phyloP scores from a whole-genome alignment of 1,140 invertebrate species.

The Plectrocnemia conspersa region DNA sequence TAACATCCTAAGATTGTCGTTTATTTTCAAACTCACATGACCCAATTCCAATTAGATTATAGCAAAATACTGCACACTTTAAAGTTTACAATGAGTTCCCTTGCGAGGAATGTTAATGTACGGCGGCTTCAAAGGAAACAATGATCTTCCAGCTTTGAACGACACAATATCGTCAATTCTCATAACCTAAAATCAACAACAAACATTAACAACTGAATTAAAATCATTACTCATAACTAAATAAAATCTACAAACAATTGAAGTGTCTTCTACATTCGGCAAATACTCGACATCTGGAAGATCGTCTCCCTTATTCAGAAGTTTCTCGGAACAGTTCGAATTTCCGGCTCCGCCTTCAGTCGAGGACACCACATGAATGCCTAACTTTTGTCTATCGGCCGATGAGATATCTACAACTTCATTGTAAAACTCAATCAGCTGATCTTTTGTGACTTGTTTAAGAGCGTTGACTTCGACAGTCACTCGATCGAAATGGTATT shows the following conservation, averaged over 20 bases:
- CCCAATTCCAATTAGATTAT: no score
- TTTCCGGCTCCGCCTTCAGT: slow-evolving; percentile 56
- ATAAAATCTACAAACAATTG: no score
- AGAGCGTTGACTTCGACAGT: slow-evolving; percentile 80
- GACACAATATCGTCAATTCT: slow-evolving; percentile 42
- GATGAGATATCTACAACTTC: slow-evolving; percentile 48
- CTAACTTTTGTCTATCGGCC: slow-evolving; percentile 56
- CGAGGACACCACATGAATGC: slow-evolving; percentile 69
- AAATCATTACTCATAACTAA: no score
- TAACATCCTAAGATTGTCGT: no score
- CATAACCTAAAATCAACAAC: slow-evolving; percentile 38
- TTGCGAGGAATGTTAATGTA: slow-evolving; percentile 40
- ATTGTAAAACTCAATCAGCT: slow-evolving; percentile 73
- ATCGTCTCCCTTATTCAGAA: no score
- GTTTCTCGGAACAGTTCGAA: background rate
- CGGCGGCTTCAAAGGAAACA: slow-evolving; percentile 39
- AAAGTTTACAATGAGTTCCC: slow-evolving; percentile 44
- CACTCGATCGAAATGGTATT: slow-evolving; percentile 89
- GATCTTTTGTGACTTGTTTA: slow-evolving; percentile 70
- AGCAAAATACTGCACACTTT: no score
- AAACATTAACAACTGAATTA: slow-evolving; percentile 5
- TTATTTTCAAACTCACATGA: no score
- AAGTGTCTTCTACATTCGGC: no score
- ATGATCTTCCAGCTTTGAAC: slow-evolving; percentile 40
- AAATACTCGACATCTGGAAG: no score